Base-by-base conservation (phyloP, 2,797 vertebrate species). In the Hemitrygon akajei region DNA sequence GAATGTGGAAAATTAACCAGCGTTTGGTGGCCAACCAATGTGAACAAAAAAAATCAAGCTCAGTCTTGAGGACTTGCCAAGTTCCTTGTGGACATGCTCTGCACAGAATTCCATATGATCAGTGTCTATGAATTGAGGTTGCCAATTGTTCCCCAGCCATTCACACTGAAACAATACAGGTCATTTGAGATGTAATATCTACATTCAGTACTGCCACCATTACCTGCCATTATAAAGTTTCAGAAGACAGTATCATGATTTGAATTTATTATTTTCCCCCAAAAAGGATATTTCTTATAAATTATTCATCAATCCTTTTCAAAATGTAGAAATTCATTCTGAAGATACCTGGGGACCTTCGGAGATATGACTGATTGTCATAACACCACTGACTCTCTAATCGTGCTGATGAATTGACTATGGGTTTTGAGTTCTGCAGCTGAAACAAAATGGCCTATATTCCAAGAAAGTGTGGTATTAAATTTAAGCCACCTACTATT, bases 391-490 rank as follows among this genome's bases (percentile, higher is more conserved):
- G 25, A 75, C 1, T 92, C n/a, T 69, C 14, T 2, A 20, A 56
- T 27, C 71, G 75, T 76, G 71, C 27, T 93, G 60, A 75, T 47
- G 71, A 75, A 76, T 93, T 93, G 71, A 37, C 69, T 58, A 27
- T 16, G 63, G 34, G 4, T 27, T 73, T 27, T 20, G 69, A 91
- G 40, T 93, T 25, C 76, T 93, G 27, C 71, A 56, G 91, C 37
- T 93, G 40, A 76, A 92, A n/a, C 40, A 76, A 56, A 40, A 98
- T 98, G 98, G 94, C 95, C 73, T 97, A 96, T 40, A 69, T 94
- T 16, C 98, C 98, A 0, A 98, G 97, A 95, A 98, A 97, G 25
- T 99, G 99, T 0, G 99, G 99, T 2, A 87, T 99, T 89, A 96
- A 96, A 94, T 98, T 99, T 94, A 96, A 95, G 34, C 98, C 98